Evolutionary conservation across 2,888 invertebrate species (phyloP).

Genomic region (Apocheima hispidaria): DNA sequence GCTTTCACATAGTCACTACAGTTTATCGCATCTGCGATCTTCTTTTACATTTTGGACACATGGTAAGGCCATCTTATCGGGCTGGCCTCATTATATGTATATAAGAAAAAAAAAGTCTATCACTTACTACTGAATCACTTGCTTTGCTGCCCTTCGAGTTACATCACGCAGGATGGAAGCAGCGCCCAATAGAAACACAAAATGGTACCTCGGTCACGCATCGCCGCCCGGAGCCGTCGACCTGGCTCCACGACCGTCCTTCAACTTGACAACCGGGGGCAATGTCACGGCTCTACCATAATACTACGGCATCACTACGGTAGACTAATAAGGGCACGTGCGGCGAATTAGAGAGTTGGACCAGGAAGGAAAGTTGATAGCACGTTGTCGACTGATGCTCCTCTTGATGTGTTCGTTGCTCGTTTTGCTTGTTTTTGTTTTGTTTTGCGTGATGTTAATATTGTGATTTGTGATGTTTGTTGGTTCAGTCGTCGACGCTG

Average conservation of each 20-base stretch:
- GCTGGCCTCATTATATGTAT: too few relatives aligned
- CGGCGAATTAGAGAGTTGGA: constrained; percentile 34
- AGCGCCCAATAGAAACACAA: constrained; percentile 13
- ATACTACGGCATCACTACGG: constrained; percentile 7
- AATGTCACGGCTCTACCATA: constrained; percentile 36
- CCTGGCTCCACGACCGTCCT: constrained; percentile 33
- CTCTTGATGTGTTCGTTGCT: too few relatives aligned
- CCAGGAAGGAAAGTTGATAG: constrained; percentile 28
- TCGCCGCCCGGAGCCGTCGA: constrained; percentile 39
- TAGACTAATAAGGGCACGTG: constrained; percentile 38
- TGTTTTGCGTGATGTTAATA: too few relatives aligned
- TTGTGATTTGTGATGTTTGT: too few relatives aligned
- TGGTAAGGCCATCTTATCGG: too few relatives aligned
- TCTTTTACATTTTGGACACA: too few relatives aligned
- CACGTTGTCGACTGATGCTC: background rate
- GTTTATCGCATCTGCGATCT: too few relatives aligned
- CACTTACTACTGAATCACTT: background rate
- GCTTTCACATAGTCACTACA: too few relatives aligned
- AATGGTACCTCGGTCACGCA: constrained; percentile 31
- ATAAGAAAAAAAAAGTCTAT: too few relatives aligned
- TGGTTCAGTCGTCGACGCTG: too few relatives aligned
- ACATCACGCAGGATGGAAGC: constrained; percentile 23
- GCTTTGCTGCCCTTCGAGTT: constrained; percentile 9
- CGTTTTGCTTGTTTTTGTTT: too few relatives aligned
- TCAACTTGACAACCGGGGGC: constrained; percentile 47